phyloP scores from a whole-genome alignment of 1,140 invertebrate species.

The Thaumetopoea pityocampa region DNA sequence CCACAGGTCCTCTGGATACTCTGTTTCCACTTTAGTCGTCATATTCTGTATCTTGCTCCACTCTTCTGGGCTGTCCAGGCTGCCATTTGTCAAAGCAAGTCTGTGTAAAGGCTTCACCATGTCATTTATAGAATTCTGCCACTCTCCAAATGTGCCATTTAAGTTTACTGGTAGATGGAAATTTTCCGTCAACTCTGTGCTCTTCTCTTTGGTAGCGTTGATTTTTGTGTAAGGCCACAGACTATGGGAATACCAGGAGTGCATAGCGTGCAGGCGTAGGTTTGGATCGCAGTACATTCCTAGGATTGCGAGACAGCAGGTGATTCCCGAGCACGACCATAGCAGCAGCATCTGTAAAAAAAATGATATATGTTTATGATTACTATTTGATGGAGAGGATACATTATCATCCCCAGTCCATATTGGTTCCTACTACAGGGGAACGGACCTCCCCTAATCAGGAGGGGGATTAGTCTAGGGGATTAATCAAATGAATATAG shows the following conservation, averaged over 20 bases:
- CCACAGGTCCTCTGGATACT: slow-evolving; percentile 37
- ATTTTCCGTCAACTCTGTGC: slow-evolving; percentile 10
- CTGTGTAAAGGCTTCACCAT: slow-evolving; percentile 31
- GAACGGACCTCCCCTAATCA: no score
- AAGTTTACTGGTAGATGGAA: not conserved
- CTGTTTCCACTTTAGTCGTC: slow-evolving; percentile 14
- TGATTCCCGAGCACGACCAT: slow-evolving; percentile 60
- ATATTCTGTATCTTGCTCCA: slow-evolving; percentile 16
- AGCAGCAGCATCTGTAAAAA: slow-evolving; percentile 55
- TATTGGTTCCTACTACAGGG: no score
- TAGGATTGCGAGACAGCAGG: slow-evolving; percentile 50
- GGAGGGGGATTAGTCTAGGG: no score
- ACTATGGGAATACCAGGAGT: slow-evolving; percentile 48
- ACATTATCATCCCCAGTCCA: no score
- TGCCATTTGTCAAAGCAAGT: slow-evolving; percentile 18
- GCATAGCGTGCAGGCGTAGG: slow-evolving; percentile 39
- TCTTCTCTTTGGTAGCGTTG: slow-evolving; percentile 34
- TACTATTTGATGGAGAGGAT: no score
- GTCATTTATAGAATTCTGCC: slow-evolving; percentile 23
- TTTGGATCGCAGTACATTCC: slow-evolving; percentile 64
- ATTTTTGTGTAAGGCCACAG: slow-evolving; percentile 43
- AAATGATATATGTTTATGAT: no score
- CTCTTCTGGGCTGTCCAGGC: not conserved
- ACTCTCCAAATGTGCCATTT: slow-evolving; percentile 22
- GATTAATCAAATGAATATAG: no score